These are phyloP conservation scores for Cheilosia scutellata DNA, from an alignment of 2,888 invertebrate genomes.

Conservation along the genomic window DNA sequence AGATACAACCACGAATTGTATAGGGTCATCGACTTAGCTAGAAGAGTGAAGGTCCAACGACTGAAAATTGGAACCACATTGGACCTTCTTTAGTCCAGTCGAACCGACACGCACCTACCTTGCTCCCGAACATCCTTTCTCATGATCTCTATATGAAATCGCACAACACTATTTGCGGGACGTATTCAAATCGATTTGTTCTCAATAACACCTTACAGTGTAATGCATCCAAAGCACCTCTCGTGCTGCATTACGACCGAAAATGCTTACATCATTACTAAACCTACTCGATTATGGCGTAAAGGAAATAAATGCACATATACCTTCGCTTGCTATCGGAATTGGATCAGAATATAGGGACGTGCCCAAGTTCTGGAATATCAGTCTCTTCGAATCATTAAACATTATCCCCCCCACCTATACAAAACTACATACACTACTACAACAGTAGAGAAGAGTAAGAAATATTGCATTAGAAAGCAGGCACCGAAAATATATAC, in stretches of 20 bases:
- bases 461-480: slow-evolving; percentile 29
- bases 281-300: slow-evolving; percentile 6
- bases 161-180: background rate
- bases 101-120: no score
- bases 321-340: background rate
- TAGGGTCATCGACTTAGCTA: no score
- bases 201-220: slow-evolving; percentile 12
- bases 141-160: no score
- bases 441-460: background rate
- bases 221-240: background rate
- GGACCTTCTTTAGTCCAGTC: no score
- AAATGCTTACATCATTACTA: slow-evolving; percentile 29
- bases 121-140: no score
- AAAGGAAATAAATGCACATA: slow-evolving; percentile 21
- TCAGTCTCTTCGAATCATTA: slow-evolving; percentile 42
- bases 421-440: background rate
- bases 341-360: slow-evolving; percentile 24
- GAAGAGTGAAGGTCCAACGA: no score
- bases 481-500: background rate
- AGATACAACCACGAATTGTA: no score
- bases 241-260: background rate
- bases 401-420: slow-evolving; percentile 17
- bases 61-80: no score
- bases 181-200: slow-evolving; percentile 23
- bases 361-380: slow-evolving; percentile 20